A percentile compares a stretch with the other conserved stretches of the same genome.
Evolutionary conservation across 2,797 vertebrate genomes (phyloP).

Genomic region (Lophotriccus pileatus): DNA sequence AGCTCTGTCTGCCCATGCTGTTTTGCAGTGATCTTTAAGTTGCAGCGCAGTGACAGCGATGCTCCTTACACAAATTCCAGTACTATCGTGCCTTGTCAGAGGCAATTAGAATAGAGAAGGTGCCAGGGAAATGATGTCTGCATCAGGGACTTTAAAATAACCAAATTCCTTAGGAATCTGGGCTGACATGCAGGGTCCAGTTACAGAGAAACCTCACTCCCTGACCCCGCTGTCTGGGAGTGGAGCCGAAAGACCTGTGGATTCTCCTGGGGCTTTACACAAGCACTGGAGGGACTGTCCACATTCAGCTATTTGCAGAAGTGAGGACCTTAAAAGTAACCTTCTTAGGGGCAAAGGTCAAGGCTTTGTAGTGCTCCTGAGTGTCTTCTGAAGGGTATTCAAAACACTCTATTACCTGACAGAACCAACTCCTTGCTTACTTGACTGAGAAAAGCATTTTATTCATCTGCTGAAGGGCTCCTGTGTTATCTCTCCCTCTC

Average conservation of each 20-base stretch:
- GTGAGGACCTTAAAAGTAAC: not conserved
- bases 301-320: not conserved
- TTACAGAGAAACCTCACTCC: not conserved
- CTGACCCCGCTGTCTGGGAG: not conserved
- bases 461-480: not conserved
- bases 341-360: not conserved
- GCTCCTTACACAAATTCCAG: constrained; percentile 22
- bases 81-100: constrained; percentile 22
- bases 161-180: not conserved
- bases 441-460: not conserved
- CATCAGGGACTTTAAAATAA: not conserved
- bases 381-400: not conserved
- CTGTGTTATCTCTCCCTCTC: not conserved
- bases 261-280: not conserved
- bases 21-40: not conserved
- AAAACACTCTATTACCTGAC: not conserved
- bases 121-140: constrained; percentile 27
- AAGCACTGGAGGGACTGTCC: not conserved
- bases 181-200: not conserved
- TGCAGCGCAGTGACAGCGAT: not conserved
- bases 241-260: not conserved
- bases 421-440: not conserved
- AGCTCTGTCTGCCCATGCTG: not conserved
- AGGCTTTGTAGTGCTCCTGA: constrained; percentile 1
- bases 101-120: not conserved